Evolutionary conservation across 2,888 invertebrate species (phyloP), one percentile per base, ranked within the genome.

Genomic region (Hirtodrosophila confusa): DNA sequence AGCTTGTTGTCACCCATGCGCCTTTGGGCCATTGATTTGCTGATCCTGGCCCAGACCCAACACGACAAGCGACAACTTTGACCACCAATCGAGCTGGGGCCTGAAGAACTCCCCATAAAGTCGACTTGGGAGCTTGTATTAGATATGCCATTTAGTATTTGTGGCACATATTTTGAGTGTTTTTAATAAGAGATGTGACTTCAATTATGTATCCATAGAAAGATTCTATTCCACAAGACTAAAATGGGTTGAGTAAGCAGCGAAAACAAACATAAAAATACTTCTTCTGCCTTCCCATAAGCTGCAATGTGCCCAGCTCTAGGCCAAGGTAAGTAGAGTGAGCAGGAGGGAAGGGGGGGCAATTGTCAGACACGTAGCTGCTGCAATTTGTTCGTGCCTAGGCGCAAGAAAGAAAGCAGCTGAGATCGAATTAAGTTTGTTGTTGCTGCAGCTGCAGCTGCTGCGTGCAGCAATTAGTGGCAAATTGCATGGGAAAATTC

Each of bases 381-480:
- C 53, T 55, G 71, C 70, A 74, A 80, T 72, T 65, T 71, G 57
- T 67, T 83, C 73, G 60, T 75, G 72, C 68, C 50, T 62, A 67
- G 66, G 79, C 66, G 71, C 76, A 64, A 72, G 55, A 82, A 75
- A 73, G 73, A 75, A 83, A 80, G 69, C 75, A 77, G 62, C 66
- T 49, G 29, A 53, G 49, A n/a, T 55, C 55, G 36, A 55, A 48
- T 24, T 23, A n/a, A 27, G 41, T 31, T 31, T 31, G 11, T 37
- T 49, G 24, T 43, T 36, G 49, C 48, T 60, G 36, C 51, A 43
- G 63, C 39, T 45, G 63, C 39, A 39, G 69, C 53, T 54, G 64
- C 78, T 86, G 87, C 83, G 82, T 84, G 85, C 85, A 75, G 78
- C 84, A 84, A 84, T 86, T 86, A 84, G 84, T 73, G 72, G 75